Base-by-base conservation (phyloP, 2,113 vertebrate species). In the Camelus bactrianus region DNA sequence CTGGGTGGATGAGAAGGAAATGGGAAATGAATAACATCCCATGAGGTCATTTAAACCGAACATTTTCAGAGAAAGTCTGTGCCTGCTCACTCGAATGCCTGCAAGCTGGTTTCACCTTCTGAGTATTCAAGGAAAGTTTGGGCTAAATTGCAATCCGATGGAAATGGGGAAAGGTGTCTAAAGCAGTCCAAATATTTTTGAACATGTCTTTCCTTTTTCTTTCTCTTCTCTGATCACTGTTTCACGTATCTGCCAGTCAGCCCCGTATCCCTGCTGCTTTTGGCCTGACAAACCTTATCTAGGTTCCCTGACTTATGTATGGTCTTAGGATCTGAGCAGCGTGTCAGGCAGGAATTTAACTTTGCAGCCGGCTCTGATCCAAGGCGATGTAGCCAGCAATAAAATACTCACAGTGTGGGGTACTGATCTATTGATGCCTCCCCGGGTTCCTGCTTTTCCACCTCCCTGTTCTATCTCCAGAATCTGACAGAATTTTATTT, bases 191-290 rank as follows among this genome's bases (percentile, higher is more conserved):
- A 96, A 97, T 22, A 96, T 96, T 96, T 50, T 35, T 54, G 69
- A 97, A 64, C 38, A 6, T 89, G 60, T 76, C 94, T 96, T 86
- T 92, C 60, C 95, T 93, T 94, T 77, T 89, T 17, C 89, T 94
- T 95, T 95, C 93, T 95, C 96, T 77, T 46, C 92, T 94, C 85
- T 92, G 93, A 89, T 94, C 89, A 13, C 4, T 58, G 91, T 92
- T 97, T 96, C 96, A 64, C 80, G 6, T 3, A 70, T 70, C 97
- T 98, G 98, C 94, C 98, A 91, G 42, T 80, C 97, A 97, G 91
- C 85, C 64, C 82, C 0, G 42, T 17, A 50, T 2, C 79, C 92
- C 98, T 70, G 87, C 94, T 95, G 97, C 91, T 96, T 96, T 56
- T 30, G 83, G 60, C 80, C 92, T 64, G 26, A 95, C 93, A 89